Conservation (phyloP, 1,140 invertebrate species). For the Drosophila navojoa region DNA sequence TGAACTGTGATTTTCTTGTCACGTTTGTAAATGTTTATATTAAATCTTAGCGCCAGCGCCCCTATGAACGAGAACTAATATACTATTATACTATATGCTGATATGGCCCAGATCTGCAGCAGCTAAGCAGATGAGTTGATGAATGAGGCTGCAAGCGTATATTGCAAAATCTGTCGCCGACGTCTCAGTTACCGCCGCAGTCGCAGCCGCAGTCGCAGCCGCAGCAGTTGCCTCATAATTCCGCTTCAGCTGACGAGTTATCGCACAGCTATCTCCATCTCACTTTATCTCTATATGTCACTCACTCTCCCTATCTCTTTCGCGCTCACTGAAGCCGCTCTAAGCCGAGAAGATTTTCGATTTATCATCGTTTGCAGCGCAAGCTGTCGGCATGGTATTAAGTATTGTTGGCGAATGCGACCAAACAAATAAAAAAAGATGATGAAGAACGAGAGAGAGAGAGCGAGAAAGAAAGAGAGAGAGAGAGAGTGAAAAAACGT, state of each 20-base stretch:
- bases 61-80: slow-evolving; percentile 21
- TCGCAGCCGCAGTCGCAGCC: background rate
- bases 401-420: slow-evolving; percentile 63
- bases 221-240: slow-evolving; percentile 29
- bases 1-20: slow-evolving; percentile 75
- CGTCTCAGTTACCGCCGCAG: background rate
- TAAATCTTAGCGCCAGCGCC: slow-evolving; percentile 28
- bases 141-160: slow-evolving; percentile 19
- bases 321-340: slow-evolving; percentile 19
- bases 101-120: background rate
- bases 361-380: slow-evolving; percentile 78
- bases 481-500: background rate
- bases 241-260: slow-evolving; percentile 39
- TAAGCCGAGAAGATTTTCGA: slow-evolving; percentile 78
- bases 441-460: background rate
- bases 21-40: slow-evolving; percentile 60
- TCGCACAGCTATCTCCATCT: slow-evolving; percentile 13
- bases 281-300: background rate
- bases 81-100: slow-evolving; percentile 1
- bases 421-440: slow-evolving; percentile 22
- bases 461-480: slow-evolving; percentile 10
- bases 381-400: slow-evolving; percentile 72
- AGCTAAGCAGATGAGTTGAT: slow-evolving; percentile 39
- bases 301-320: background rate
- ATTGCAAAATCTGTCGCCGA: slow-evolving; percentile 31